Evolutionary conservation across 37 sponge, comb jelly and placozoan species (phyloP).

Genomic region (Agelas oroides): DNA sequence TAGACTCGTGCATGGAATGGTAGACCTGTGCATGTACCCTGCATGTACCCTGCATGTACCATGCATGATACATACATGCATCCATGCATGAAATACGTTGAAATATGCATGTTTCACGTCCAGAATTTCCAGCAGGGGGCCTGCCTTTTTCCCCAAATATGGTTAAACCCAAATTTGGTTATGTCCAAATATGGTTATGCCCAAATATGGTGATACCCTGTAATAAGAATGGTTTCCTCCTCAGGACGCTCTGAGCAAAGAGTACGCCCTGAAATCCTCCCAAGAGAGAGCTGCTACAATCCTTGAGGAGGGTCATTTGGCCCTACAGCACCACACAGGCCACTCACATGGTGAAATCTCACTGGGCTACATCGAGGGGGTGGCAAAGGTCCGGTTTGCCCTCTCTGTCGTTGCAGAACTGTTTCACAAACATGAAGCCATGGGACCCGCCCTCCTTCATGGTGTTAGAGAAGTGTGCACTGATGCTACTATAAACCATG

Average conservation of each 20-base stretch:
- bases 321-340: not conserved
- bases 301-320: not conserved
- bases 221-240: no score
- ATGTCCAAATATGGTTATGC: no score
- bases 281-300: slow-evolving; percentile 2
- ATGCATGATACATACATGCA: no score
- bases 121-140: no score
- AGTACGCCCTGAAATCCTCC: not conserved
- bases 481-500: slow-evolving; percentile 8
- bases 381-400: slow-evolving; percentile 54
- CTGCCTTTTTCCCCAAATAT: no score
- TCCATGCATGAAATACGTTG: no score
- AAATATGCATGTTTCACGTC: no score
- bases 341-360: not conserved
- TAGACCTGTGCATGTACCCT: no score
- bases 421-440: not conserved
- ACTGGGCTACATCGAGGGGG: slow-evolving; percentile 52
- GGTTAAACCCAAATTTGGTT: no score
- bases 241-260: slow-evolving; percentile 71
- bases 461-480: slow-evolving; percentile 17
- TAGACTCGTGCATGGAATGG: no score
- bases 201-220: no score
- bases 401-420: slow-evolving; percentile 51
- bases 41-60: no score
- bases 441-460: not conserved